Evolutionary conservation across 2,113 vertebrate genomes (phyloP), one percentile per base, ranked within the genome.

Genomic region (Micromys minutus): DNA sequence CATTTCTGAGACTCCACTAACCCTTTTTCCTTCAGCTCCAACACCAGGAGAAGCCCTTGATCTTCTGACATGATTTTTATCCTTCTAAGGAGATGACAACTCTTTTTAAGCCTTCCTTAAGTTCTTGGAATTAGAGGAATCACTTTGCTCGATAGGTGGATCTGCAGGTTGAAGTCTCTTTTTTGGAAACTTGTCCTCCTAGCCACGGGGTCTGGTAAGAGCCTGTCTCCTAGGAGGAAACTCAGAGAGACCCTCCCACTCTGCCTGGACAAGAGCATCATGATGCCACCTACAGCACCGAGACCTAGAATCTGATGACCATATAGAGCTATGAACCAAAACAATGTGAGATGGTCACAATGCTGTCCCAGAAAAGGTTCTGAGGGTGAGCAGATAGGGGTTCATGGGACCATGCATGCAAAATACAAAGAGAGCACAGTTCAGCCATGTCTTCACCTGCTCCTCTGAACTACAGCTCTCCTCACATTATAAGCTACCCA

Each of bases 161-260:
- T 87, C 72, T 90, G 92, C 92, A 86, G 92, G 87, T 97, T 97
- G 76, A 90, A 96, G 79, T n/a, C n/a, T n/a, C n/a, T n/a, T n/a
- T n/a, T n/a, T n/a, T n/a, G n/a, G 47, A 59, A 94, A 57, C 72
- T 45, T 85, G 11, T 80, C 71, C 34, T 95, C 31, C 42, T 45
- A 72, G 36, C 24, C 42, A n/a, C 15, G 45, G 63, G 10, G 61
- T 61, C 55, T 80, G 75, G 6, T 86, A 57, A 93, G 63, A 11
- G 31, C 19, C 42, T 7, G 3, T 2, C 42, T 7, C 24, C 22
- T 22, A 72, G 71, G n/a, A 65, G 47, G 22, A 80, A 59, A 69
- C 45, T 52, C 17, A 71, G 34, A 10, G 65, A 52, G 19, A 50
- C 45, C 45, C 17, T 19, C 0, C 45, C 45, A 4, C 0, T 52